Evolutionary conservation across 2,113 vertebrate species (phyloP).

Genomic region (Chionomys nivalis): DNA sequence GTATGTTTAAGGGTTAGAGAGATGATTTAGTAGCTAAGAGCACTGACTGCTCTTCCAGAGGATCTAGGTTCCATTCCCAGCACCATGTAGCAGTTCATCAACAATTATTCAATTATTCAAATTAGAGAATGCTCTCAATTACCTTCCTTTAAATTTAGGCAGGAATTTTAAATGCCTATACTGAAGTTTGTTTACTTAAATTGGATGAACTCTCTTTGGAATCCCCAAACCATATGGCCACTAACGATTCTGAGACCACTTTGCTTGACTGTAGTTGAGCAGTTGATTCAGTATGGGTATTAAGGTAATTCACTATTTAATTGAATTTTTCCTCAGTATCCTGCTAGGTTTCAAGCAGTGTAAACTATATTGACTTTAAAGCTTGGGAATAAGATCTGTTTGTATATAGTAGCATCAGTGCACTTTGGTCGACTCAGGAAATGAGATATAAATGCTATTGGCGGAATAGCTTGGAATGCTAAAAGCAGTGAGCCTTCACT

Average conservation of each 20-base stretch:
- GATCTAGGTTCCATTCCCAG: not conserved
- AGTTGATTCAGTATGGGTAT: not conserved
- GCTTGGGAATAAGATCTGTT: not conserved
- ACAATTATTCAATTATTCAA: not conserved
- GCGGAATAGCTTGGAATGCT: conserved; percentile 83
- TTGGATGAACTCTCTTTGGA: not conserved
- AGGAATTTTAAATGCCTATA: not conserved
- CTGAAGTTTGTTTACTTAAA: conserved; percentile 3
- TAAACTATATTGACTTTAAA: conserved; percentile 23
- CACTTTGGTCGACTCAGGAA: conserved; percentile 77
- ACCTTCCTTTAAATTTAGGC: not conserved
- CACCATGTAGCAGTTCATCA: not conserved
- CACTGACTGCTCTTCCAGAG: not conserved
- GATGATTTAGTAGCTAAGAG: not conserved
- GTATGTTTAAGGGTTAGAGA: not conserved
- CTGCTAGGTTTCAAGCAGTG: not conserved
- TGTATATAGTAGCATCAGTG: conserved; percentile 63
- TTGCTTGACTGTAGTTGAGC: not conserved
- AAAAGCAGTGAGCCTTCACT: conserved; percentile 74
- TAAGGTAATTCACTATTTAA: conserved; percentile 4
- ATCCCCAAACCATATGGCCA: not conserved
- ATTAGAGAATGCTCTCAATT: not conserved
- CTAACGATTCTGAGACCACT: not conserved
- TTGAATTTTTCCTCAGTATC: not conserved
- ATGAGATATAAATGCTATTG: conserved; percentile 82